Percentiles rank a stretch among this genome's conserved stretches.
Evolutionary conservation across 2,888 invertebrate species (phyloP).

Genomic region (Coelinius sp.): DNA sequence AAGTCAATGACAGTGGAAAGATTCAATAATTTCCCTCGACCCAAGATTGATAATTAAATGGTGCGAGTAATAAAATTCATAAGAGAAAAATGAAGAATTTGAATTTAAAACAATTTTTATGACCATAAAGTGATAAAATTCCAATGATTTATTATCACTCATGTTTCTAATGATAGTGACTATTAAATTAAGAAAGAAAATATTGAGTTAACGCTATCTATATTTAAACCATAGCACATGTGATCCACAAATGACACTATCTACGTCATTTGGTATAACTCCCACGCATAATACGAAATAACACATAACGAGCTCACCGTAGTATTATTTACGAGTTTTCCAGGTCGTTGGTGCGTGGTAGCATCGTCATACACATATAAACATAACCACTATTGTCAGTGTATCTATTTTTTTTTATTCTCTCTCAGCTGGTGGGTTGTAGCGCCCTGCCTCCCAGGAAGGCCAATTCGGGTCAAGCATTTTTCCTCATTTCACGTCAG

Average conservation of each 20-base stretch:
- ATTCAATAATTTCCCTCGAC: conserved; percentile 7
- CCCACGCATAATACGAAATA: background rate
- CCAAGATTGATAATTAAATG: conserved; percentile 10
- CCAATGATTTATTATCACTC: too few relatives aligned
- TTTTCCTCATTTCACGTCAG: conserved; percentile 41
- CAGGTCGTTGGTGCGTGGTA: background rate
- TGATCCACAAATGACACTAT: background rate
- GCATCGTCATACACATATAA: conserved; percentile 2
- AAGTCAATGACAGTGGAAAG: conserved; percentile 1
- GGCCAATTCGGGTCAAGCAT: conserved; percentile 33
- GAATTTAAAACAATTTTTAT: background rate
- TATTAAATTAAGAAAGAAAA: background rate
- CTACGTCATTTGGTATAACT: background rate
- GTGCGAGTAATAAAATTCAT: conserved; percentile 10
- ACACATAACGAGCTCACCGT: background rate
- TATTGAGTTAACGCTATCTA: background rate
- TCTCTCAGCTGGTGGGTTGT: conserved; percentile 14
- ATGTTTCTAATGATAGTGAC: background rate
- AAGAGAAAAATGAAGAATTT: background rate
- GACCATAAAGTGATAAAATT: background rate
- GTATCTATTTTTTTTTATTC: background rate
- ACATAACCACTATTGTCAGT: conserved; percentile 14
- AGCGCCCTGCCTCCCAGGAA: background rate
- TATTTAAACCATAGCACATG: background rate
- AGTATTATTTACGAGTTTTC: conserved; percentile 34